These are phyloP conservation scores for Odontothrips loti DNA, from an alignment of 2,888 invertebrate species.

Conservation along the genomic window DNA sequence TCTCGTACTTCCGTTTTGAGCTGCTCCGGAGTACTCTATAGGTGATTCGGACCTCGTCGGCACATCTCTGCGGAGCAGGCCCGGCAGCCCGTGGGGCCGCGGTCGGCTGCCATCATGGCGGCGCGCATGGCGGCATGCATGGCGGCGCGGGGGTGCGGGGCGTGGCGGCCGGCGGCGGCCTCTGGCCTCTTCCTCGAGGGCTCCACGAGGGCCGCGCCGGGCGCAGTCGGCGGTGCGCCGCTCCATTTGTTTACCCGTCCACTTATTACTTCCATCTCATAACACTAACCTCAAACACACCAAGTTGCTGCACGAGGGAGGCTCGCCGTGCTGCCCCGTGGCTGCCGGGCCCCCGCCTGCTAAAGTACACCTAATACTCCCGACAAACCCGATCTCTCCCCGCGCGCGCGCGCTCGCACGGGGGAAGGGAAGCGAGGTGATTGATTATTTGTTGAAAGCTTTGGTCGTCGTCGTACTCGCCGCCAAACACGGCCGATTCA, in stretches of 20 bases:
- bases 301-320: background rate
- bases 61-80: no score
- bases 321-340: background rate
- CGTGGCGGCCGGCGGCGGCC: background rate
- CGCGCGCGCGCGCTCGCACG: background rate
- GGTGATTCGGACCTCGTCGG: no score
- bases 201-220: no score
- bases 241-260: conserved; percentile 26
- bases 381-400: background rate
- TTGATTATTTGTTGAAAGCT: conserved; percentile 25
- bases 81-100: no score
- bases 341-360: background rate
- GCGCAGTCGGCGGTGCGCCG: background rate
- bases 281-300: conserved; percentile 24
- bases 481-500: background rate
- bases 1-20: no score
- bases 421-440: background rate
- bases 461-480: background rate
- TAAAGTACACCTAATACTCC: background rate
- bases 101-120: background rate
- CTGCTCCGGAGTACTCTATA: no score
- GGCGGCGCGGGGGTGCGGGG: background rate
- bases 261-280: conserved; percentile 26
- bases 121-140: background rate
- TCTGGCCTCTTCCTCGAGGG: background rate